Base-by-base conservation (phyloP, 2,113 vertebrate species). In the Gallinago media region DNA sequence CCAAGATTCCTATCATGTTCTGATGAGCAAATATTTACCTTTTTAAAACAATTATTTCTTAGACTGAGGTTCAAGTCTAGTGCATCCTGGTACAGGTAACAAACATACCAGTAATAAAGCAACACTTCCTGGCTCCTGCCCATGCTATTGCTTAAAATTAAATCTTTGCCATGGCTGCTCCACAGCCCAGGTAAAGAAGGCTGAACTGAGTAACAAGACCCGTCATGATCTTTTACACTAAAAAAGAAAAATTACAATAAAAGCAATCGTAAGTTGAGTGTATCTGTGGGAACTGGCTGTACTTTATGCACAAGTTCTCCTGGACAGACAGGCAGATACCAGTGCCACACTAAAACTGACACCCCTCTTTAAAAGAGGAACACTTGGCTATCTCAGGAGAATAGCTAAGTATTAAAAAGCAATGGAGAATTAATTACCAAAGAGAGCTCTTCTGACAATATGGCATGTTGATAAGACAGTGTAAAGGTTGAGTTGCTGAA, bases 11-110 rank as follows among this genome's bases (percentile, higher is more conserved):
- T 90, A 44, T 94, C 20, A 1, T 49, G 50, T 32, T 61, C 65
- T 50, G 32, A 85, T 15, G 15, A 90, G 79, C 77, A 96, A 96
- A 96, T 94, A 96, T 93, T 96, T 95, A 82, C 75, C 65, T 81
- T 88, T 79, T 47, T 3, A 55, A 63, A 92, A 55, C 59, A 73
- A 94, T 61, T 85, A 67, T 63, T 94, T 87, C 66, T 63, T 21
- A 58, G 54, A 72, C 56, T 79, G 73, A 62, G 38, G 75, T 73
- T 93, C 89, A 71, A 26, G 47, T 78, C 59, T 40, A 63, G 80
- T 36, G 83, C 68, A 92, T 71, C 62, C 71, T 32, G 11, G 52
- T 50, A 55, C 44, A 74, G 40, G 49, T 36, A 80, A 88, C 58
- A 79, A 90, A 75, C 72, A 73, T 23, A 54, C 4, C 66, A 36